Conservation (phyloP, 2,888 invertebrate genomes). For the Falcaria lacertinaria region DNA sequence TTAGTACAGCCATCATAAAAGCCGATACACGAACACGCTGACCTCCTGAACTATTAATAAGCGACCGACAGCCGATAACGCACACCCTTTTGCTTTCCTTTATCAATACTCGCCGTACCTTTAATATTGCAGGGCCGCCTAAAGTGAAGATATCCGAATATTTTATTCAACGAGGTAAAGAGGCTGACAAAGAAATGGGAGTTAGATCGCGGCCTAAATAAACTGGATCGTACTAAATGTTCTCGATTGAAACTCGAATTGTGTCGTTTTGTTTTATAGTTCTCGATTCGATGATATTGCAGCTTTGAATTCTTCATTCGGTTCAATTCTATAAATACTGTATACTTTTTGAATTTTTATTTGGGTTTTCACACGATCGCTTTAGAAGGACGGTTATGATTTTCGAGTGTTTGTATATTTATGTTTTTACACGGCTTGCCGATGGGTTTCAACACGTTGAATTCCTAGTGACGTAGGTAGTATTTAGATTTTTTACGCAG, state of each 20-base stretch:
- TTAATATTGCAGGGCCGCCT: slow-evolving; percentile 53
- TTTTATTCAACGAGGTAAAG: slow-evolving; percentile 71
- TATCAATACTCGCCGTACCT: slow-evolving; percentile 49
- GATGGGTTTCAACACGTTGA: no score
- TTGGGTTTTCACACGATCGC: no score
- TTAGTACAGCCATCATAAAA: slow-evolving; percentile 3
- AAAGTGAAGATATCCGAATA: slow-evolving; percentile 69
- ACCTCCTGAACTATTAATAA: slow-evolving; percentile 29
- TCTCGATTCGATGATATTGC: neutral
- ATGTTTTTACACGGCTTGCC: no score
- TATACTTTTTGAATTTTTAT: no score
- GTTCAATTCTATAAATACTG: no score
- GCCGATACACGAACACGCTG: slow-evolving; percentile 11
- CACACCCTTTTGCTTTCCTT: slow-evolving; percentile 32
- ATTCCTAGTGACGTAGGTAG: no score
- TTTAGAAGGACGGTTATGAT: no score
- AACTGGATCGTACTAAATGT: slow-evolving; percentile 45
- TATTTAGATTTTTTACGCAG: no score
- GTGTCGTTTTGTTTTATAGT: neutral
- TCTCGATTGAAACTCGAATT: slow-evolving; percentile 14
- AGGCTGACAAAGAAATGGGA: slow-evolving; percentile 74
- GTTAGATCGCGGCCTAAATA: slow-evolving; percentile 69
- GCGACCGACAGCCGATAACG: slow-evolving; percentile 30
- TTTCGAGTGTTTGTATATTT: no score
- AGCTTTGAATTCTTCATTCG: no score